Percentiles rank a stretch among this genome's conserved stretches.
Conservation (phyloP, 2,797 vertebrate species). For the Molossus molossus region DNA sequence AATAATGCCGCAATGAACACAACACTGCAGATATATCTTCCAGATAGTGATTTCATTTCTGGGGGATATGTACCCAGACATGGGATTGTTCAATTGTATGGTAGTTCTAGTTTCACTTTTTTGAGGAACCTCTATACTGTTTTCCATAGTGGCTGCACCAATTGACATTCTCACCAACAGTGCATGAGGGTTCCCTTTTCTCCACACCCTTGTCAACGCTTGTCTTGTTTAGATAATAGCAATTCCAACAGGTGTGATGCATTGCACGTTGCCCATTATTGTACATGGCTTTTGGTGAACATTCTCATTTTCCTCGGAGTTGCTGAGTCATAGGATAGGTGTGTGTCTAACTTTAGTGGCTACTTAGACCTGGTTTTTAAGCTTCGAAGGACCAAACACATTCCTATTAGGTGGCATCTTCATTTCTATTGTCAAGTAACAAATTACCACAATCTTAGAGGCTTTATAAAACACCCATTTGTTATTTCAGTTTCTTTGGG, state of each 20-base stretch:
- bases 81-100: background rate
- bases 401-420: background rate
- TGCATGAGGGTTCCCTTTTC: background rate
- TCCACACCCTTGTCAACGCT: background rate
- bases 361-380: background rate
- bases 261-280: too few relatives aligned
- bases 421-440: background rate
- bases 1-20: background rate
- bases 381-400: background rate
- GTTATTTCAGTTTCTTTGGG: background rate
- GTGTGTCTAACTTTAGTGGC: background rate
- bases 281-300: background rate
- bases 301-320: background rate
- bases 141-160: background rate
- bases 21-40: background rate
- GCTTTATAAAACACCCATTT: background rate
- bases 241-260: background rate
- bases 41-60: background rate
- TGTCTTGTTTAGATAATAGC: background rate
- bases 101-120: background rate
- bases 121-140: background rate
- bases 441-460: background rate
- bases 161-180: too few relatives aligned
- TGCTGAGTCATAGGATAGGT: background rate
- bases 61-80: background rate